Conservation (phyloP, 1,140 invertebrate species). For the Pseudobourletiella spinata region DNA sequence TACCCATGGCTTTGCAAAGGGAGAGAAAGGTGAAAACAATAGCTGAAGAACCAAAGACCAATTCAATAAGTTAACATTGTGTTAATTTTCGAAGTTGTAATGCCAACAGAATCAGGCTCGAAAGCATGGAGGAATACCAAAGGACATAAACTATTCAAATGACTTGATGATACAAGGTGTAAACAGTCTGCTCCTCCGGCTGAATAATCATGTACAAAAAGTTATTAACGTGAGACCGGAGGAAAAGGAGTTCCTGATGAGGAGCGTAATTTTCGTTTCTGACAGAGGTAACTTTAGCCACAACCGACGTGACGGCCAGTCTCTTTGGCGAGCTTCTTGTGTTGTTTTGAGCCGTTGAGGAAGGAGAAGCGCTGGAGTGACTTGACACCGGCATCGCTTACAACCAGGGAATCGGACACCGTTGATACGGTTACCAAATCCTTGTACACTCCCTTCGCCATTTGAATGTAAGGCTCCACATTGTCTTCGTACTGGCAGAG, state of each 20-base stretch:
- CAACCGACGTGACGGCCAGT: slow-evolving; percentile 11
- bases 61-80: too few species aligned
- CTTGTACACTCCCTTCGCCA: slow-evolving; percentile 52
- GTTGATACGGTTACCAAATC: slow-evolving; percentile 43
- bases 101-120: too few species aligned
- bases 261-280: background rate
- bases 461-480: slow-evolving; percentile 49
- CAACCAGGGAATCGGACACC: background rate
- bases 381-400: background rate
- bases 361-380: background rate
- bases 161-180: slow-evolving; percentile 27
- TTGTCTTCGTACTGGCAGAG: slow-evolving; percentile 55
- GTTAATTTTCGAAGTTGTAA: too few species aligned
- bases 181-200: slow-evolving; percentile 12
- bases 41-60: too few species aligned
- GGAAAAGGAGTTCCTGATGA: slow-evolving; percentile 1
- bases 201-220: slow-evolving; percentile 29
- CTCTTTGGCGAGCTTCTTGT: background rate
- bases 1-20: too few species aligned
- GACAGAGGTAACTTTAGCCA: slow-evolving; percentile 16
- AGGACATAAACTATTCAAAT: too few species aligned
- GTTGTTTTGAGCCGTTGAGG: background rate
- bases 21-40: too few species aligned
- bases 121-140: too few species aligned
- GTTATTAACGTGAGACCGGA: slow-evolving; percentile 23